phyloP scores from a whole-genome alignment of 1,140 invertebrate species.

The Drosophila leontia region DNA sequence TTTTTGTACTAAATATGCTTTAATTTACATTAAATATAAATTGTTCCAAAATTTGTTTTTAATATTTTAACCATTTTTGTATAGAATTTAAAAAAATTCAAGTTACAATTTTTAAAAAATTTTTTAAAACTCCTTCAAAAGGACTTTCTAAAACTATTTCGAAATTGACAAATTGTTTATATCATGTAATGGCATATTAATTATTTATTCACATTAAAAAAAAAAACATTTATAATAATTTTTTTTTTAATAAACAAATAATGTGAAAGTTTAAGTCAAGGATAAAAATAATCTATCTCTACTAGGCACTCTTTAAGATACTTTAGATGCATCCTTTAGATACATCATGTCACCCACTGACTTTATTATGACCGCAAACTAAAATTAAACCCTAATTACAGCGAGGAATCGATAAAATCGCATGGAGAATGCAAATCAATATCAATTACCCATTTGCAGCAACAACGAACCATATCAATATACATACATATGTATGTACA shows the following conservation, averaged over 20 bases:
- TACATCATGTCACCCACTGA: neutral
- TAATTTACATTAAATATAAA: too few species aligned
- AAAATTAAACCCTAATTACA: conserved; percentile 22
- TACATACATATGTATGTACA: too few species aligned
- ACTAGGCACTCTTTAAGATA: neutral
- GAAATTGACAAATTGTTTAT: neutral
- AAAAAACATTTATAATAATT: too few species aligned
- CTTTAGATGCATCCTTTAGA: neutral
- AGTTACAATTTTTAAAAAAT: too few species aligned
- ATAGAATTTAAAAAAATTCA: too few species aligned
- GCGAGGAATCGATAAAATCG: conserved; percentile 22
- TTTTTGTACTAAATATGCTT: neutral
- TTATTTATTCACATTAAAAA: too few species aligned
- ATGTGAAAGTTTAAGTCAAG: too few species aligned
- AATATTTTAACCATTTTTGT: too few species aligned
- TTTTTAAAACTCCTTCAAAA: too few species aligned
- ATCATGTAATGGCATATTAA: neutral
- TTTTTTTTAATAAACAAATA: neutral
- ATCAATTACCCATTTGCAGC: conserved; percentile 55
- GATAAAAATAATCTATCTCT: too few species aligned
- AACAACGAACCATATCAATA: conserved; percentile 31
- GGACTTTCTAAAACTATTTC: too few species aligned
- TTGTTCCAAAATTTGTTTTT: too few species aligned
- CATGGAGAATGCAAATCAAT: conserved; percentile 53
- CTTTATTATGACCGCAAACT: neutral